Percentiles rank a stretch among this genome's conserved stretches.
These are phyloP conservation scores for Pteromalus puparum DNA, from an alignment of 1,140 invertebrate genomes.

Conservation along the genomic window DNA sequence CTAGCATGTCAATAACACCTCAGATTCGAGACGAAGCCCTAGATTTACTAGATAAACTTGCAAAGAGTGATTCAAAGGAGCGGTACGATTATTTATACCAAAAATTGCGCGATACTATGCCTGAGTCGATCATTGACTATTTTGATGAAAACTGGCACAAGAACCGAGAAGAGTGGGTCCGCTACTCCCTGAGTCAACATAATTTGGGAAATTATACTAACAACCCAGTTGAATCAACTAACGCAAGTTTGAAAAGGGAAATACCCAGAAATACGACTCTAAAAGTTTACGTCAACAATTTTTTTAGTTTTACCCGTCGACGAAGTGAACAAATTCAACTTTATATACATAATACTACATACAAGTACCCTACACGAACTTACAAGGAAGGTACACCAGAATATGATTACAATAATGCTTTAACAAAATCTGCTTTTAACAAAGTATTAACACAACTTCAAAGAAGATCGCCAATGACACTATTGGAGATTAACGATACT, in stretches of 20 bases:
- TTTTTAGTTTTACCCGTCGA: background rate
- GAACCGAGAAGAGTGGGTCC: slow-evolving; percentile 50
- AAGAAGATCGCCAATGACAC: background rate
- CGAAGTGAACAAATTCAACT: background rate
- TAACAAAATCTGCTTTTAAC: background rate
- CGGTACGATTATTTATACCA: slow-evolving; percentile 47
- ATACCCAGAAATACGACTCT: background rate
- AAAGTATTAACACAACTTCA: background rate
- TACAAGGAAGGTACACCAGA: background rate
- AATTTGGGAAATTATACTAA: background rate
- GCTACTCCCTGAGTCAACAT: background rate
- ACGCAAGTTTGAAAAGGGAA: background rate
- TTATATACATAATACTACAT: too few species aligned
- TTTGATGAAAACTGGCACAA: slow-evolving; percentile 56
- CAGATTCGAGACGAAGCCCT: slow-evolving; percentile 10
- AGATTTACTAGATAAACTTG: slow-evolving; percentile 49
- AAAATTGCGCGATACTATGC: slow-evolving; percentile 21
- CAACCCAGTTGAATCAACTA: background rate
- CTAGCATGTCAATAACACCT: slow-evolving; percentile 27
- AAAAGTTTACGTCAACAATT: background rate
- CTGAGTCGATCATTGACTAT: slow-evolving; percentile 46
- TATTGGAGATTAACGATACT: background rate
- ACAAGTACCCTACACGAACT: background rate
- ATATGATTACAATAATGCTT: background rate
- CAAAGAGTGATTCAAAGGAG: slow-evolving; percentile 46